A percentile compares a stretch with the other conserved stretches of the same genome.
Conservation (phyloP, 2,113 vertebrate genomes). For the Aphelocoma coerulescens region DNA sequence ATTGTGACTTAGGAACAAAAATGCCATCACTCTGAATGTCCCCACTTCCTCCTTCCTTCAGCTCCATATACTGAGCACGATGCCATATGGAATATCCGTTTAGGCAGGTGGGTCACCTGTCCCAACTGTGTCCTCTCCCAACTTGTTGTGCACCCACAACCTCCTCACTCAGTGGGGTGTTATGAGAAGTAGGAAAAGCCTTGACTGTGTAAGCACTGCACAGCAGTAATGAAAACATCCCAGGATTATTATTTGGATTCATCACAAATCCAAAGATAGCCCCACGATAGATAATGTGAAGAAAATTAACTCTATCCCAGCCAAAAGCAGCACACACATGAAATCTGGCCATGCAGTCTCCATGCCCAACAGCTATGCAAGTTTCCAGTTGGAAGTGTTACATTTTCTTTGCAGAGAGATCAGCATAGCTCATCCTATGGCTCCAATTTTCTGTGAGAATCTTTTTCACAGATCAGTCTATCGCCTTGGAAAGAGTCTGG, state of each 20-base stretch:
- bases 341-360: neutral
- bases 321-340: neutral
- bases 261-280: neutral
- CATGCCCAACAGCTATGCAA: neutral
- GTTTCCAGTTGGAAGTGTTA: neutral
- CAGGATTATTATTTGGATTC: neutral
- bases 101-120: neutral
- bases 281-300: neutral
- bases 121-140: neutral
- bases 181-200: neutral
- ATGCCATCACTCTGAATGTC: neutral
- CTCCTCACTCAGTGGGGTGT: neutral
- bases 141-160: neutral
- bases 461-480: neutral
- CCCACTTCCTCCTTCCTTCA: neutral
- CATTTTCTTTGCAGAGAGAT: neutral
- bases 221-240: neutral
- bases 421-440: neutral
- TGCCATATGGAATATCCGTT: neutral
- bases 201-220: neutral
- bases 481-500: neutral
- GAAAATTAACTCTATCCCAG: neutral
- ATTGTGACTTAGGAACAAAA: neutral
- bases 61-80: neutral
- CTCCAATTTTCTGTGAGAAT: neutral